These are phyloP conservation scores for Blomia tropicalis DNA, from an alignment of 2,888 invertebrate genomes.

Conservation along the genomic window DNA sequence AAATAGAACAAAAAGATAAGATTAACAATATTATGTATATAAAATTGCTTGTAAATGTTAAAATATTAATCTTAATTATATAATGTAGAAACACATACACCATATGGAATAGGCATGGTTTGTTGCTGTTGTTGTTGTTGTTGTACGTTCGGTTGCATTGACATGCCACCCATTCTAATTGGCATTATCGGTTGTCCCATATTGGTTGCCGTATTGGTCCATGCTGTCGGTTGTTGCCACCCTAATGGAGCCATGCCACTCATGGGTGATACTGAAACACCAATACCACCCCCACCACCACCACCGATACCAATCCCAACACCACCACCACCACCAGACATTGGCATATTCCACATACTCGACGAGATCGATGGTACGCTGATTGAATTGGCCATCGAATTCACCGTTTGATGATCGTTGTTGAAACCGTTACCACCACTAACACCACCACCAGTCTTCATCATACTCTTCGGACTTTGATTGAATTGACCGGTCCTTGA, in stretches of 20 bases:
- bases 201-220: no score
- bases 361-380: background rate
- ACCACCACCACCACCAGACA: background rate
- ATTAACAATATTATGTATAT: no score
- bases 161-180: no score
- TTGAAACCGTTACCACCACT: no score
- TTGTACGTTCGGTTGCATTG: no score
- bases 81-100: no score
- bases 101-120: background rate
- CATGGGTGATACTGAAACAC: background rate
- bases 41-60: no score
- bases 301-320: background rate
- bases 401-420: no score
- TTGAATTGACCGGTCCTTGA: slow-evolving; percentile 14
- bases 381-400: no score
- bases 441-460: slow-evolving; percentile 19
- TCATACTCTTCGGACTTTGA: slow-evolving; percentile 21
- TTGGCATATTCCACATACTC: background rate
- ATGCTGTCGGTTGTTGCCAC: background rate
- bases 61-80: no score
- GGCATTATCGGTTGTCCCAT: no score
- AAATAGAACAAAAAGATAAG: background rate
- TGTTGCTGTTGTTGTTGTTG: background rate
- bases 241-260: background rate
- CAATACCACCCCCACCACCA: background rate